Evolutionary conservation across 2,888 invertebrate species (phyloP).

Genomic region (Pogonocherus hispidulus): DNA sequence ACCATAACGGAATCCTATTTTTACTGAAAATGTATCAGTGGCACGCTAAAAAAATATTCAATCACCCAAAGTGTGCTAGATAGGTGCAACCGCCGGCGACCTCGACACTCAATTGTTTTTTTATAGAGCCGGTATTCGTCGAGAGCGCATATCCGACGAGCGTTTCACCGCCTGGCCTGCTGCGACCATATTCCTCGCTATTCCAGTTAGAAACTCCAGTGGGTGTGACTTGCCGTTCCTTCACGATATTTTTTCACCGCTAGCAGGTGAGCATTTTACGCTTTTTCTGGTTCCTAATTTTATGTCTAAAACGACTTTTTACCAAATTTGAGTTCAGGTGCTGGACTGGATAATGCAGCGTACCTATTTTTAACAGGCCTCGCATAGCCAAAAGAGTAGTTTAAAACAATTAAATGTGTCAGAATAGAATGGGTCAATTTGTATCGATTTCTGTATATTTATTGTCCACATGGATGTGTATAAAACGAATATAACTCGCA

Average conservation of each 20-base stretch:
- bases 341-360: too few relatives aligned
- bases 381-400: too few relatives aligned
- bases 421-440: not conserved
- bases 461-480: not conserved
- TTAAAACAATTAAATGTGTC: not conserved
- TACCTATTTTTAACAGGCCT: too few relatives aligned
- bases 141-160: constrained; percentile 21
- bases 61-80: not conserved
- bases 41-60: constrained; percentile 17
- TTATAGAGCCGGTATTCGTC: constrained; percentile 29
- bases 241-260: not conserved
- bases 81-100: constrained; percentile 12
- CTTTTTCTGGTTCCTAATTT: not conserved
- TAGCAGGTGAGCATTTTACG: constrained; percentile 4
- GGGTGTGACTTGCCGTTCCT: constrained; percentile 36
- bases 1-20: too few relatives aligned
- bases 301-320: too few relatives aligned
- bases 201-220: constrained; percentile 32
- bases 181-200: constrained; percentile 24
- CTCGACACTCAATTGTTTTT: constrained; percentile 33
- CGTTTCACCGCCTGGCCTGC: constrained; percentile 14
- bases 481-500: not conserved
- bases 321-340: too few relatives aligned
- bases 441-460: constrained; percentile 12
- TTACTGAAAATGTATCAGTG: too few relatives aligned